Evolutionary conservation across 2,113 vertebrate genomes (phyloP), one percentile per base, ranked within the genome.

Genomic region (Oncorhynchus clarkii): DNA sequence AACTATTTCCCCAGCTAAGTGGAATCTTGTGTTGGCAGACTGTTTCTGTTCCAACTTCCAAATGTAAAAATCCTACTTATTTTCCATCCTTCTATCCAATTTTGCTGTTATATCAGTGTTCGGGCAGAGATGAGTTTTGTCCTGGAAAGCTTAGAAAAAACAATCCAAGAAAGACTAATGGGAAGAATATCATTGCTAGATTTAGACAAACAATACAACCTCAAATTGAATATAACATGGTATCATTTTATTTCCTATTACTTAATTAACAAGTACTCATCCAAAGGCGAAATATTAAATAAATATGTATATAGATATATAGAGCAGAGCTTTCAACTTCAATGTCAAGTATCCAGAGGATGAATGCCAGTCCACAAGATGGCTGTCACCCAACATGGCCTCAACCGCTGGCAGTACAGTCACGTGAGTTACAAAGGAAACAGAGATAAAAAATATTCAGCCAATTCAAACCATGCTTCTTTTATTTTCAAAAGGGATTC

Each of bases 281-380:
- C 51, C 51, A 18, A 54, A 54, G 51, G 3, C 16, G 5, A 1
- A 54, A 54, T 54, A 54, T 54, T 18, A 54, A 18, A 51, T 16
- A 51, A 51, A 54, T 62, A 62, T 62, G 20, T n/a, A n/a, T 62
- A 24, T 24, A 24, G 22, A 24, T 24, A 24, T 62, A 24, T 22
- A 62, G 59, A 24, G n/a, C 16, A 8, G 5, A 20, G 59, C 5
- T 9, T 12, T 60, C 14, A 7, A 22, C 18, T 60, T 22, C 8
- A 62, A 24, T 62, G 59, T 62, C 59, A n/a, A 9, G 59, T 77
- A 62, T 51, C 18, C n/a, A 62, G 5, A 79, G 3, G 54, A 27
- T 5, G 18, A 70, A 68, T 79, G 31, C 49, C 39, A 48, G 67
- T 45, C 65, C 27, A 16, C 31, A 70, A 70, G 48, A 89, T 81